These are phyloP conservation scores for Macrotus californicus DNA, from an alignment of 2,113 vertebrate genomes.

Conservation along the genomic window DNA sequence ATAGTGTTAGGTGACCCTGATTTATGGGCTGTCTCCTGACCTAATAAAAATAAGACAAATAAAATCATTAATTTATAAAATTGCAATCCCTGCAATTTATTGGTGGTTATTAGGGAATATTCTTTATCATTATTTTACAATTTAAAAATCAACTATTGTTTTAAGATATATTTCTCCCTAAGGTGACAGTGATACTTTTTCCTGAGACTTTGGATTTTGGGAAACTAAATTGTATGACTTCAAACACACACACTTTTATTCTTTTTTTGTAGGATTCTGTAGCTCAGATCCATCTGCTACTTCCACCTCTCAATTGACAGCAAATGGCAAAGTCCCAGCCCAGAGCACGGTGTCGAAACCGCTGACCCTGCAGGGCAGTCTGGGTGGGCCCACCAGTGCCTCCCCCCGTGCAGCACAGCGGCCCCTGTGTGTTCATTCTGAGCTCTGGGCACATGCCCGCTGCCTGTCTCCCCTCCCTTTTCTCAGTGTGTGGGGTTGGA, in stretches of 20 bases:
- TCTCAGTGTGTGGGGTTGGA: neutral
- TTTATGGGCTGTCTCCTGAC: neutral
- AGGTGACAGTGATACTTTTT: neutral
- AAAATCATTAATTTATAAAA: neutral
- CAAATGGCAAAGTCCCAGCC: slow-evolving; percentile 73
- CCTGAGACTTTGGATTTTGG: neutral
- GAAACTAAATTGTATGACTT: neutral
- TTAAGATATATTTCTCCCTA: neutral
- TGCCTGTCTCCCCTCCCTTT: neutral
- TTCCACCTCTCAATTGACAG: slow-evolving; percentile 66
- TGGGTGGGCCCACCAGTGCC: too few relatives aligned
- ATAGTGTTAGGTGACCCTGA: neutral
- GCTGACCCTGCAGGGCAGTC: too few relatives aligned
- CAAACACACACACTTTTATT: neutral
- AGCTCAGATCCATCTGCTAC: slow-evolving; percentile 46
- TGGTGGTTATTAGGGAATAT: neutral
- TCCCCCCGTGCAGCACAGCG: too few relatives aligned
- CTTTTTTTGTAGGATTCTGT: slow-evolving; percentile 59
- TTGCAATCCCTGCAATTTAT: neutral
- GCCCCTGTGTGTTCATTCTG: too few relatives aligned
- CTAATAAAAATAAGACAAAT: neutral
- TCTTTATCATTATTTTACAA: neutral
- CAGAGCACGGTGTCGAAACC: neutral
- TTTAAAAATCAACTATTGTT: neutral
- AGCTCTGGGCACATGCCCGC: fast-evolving